Evolutionary conservation across 2,888 invertebrate genomes (phyloP), one percentile per base, ranked within the genome.

Genomic region (Clistopyga incitator): DNA sequence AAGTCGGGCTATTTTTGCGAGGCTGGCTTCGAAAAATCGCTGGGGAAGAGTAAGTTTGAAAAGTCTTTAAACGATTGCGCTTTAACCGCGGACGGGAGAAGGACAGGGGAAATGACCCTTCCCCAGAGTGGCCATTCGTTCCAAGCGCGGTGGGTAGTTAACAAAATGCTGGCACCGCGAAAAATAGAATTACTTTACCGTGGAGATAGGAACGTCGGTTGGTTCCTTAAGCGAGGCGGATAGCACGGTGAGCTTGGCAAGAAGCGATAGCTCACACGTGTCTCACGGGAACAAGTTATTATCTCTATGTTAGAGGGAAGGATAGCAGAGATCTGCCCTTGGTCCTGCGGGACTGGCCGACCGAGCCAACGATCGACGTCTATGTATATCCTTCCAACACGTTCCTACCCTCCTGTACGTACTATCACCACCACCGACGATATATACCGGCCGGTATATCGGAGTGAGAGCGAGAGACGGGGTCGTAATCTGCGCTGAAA

Each of bases 401-500:
- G 45, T 75, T 42, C 11, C 67, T 61, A 64, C 59, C 6, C 34
- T 10, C 10, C 8, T 29, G 29, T 29, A 29, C 50, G 61, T 45
- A 47, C 61, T 45, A 54, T 42, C 25, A 54, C 38, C 50, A 34
- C 20, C 68, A 68, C 38, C 23, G 6, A n/a, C 56, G 25, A 8
- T 56, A 6, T 72, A 67, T 68, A 61, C 18, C 45, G 54, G 13
- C 18, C n/a, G n/a, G 42, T 42, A 67, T 13, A 25, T 20, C 65
- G 20, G n/a, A 68, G 29, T 45, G 34, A 47, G 74, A 75, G 23
- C 34, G 20, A 45, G 77, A 61, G 23, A 47, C 20, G 54, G 70
- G 68, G 81, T 84, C 85, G 70, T 86, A 86, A 86, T 86, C 83
- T 78, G 71, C 59, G 76, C 78, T 84, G 82, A 85, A 85, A 85